A percentile compares a stretch with the other conserved stretches of the same genome.
Evolutionary conservation across 2,797 vertebrate genomes (phyloP).

Genomic region (Mallotus villosus): DNA sequence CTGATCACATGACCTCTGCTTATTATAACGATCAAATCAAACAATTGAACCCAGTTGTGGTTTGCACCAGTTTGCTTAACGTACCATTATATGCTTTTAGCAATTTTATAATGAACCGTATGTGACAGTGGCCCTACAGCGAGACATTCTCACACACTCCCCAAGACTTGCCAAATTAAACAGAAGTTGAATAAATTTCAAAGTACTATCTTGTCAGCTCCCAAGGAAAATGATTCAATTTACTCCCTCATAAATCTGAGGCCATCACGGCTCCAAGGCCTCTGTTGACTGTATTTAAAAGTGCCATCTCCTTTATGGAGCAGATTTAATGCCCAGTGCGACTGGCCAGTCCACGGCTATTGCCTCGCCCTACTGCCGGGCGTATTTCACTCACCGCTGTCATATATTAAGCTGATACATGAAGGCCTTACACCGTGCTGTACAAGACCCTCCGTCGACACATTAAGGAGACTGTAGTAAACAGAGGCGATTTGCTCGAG

Average conservation of each 20-base stretch:
- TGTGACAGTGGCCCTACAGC: slow-evolving; percentile 15
- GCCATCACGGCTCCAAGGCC: slow-evolving; percentile 32
- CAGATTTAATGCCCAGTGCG: slow-evolving; percentile 32
- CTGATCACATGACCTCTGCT: too few species aligned
- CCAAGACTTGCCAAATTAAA: slow-evolving; percentile 19
- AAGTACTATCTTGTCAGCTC: slow-evolving; percentile 17
- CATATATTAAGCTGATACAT: slow-evolving; percentile 37
- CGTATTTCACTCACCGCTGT: slow-evolving; percentile 25
- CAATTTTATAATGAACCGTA: slow-evolving; percentile 36
- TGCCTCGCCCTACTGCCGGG: slow-evolving; percentile 9
- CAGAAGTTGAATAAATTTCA: slow-evolving; percentile 22
- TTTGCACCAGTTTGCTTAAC: slow-evolving; percentile 5
- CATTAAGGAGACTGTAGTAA: slow-evolving; percentile 12
- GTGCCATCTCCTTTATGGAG: slow-evolving; percentile 33
- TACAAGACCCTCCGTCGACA: background rate
- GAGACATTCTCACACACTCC: slow-evolving; percentile 25
- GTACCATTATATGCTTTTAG: slow-evolving; percentile 10
- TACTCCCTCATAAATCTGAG: slow-evolving; percentile 39
- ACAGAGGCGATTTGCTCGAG: slow-evolving; percentile 11
- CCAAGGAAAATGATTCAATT: slow-evolving; percentile 28
- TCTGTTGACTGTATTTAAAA: slow-evolving; percentile 37
- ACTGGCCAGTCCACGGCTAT: slow-evolving; percentile 22
- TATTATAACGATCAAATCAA: background rate
- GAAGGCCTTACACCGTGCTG: slow-evolving; percentile 12
- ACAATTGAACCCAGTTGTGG: slow-evolving; percentile 15